phyloP scores from a whole-genome alignment of 1,140 invertebrate species.

The Cheumatopsyche charites region DNA sequence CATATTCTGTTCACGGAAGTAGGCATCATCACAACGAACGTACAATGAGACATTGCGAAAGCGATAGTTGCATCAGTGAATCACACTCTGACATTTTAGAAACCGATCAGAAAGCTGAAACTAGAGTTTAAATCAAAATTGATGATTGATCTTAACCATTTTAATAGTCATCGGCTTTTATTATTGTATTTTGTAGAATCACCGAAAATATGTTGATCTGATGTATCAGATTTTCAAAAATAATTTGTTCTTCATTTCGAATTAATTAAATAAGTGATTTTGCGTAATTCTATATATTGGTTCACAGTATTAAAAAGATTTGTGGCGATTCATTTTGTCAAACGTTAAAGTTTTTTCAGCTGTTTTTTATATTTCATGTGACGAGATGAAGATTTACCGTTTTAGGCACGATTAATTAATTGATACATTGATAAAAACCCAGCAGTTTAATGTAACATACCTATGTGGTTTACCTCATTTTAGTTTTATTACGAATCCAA shows the following conservation, averaged over 20 bases:
- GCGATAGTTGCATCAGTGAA: conserved; percentile 60
- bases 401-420: no score
- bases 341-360: no score
- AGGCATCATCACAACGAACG: conserved; percentile 56
- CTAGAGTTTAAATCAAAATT: conserved; percentile 35
- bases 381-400: no score
- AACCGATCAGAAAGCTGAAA: conserved; percentile 42
- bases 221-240: not conserved
- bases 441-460: no score
- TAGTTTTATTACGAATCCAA: no score
- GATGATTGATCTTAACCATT: not conserved
- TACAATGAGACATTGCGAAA: conserved; percentile 56
- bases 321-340: no score
- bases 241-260: not conserved
- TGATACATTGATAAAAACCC: no score
- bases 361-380: no score
- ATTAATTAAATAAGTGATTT: not conserved
- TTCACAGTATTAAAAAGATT: not conserved
- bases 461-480: no score
- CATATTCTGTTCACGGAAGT: conserved; percentile 52
- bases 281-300: not conserved
- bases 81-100: conserved; percentile 54
- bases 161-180: not conserved
- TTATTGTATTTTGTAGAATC: not conserved
- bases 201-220: not conserved